Percentiles rank a stretch among this genome's conserved stretches.
Conservation (phyloP, 30 jellyfish, hydroid and myxozoan species). For the Chironex yamaguchii region DNA sequence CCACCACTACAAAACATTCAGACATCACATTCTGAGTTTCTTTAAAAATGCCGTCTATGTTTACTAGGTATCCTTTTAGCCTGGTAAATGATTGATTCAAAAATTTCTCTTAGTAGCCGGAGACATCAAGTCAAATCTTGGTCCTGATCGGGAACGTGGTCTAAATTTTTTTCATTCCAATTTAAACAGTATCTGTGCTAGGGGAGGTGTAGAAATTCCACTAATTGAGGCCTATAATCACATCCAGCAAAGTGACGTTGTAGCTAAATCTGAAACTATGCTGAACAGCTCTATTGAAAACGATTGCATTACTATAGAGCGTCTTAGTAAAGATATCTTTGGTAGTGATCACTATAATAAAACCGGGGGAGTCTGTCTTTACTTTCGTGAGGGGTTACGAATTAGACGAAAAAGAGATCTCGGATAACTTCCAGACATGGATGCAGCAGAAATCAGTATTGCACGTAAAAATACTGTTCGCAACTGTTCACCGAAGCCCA, state of each 20-base stretch:
- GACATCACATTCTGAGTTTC: no score
- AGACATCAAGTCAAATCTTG: conserved; percentile 49
- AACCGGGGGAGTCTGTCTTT: conserved; percentile 26
- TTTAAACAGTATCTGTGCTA: conserved; percentile 59
- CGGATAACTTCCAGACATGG: conserved; percentile 16
- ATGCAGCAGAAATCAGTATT: conserved; percentile 11
- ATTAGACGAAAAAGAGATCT: conserved; percentile 49
- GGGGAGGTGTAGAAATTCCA: conserved; percentile 33
- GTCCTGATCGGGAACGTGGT: conserved; percentile 4
- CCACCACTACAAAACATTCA: no score
- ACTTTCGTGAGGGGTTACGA: conserved; percentile 57
- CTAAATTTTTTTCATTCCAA: conserved; percentile 62
- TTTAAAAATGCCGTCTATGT: no score
- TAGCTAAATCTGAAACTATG: conserved; percentile 54
- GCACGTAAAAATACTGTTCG: conserved; percentile 32
- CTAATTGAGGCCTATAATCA: conserved; percentile 51
- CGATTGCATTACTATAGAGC: conserved; percentile 29
- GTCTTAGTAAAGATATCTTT: conserved; percentile 52
- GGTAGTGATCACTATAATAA: conserved; percentile 48
- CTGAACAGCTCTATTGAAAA: conserved; percentile 19
- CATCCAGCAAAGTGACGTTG: conserved; percentile 34
- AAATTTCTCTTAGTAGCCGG: conserved; percentile 35
- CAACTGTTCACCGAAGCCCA: conserved; percentile 46
- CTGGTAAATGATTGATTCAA: no score
- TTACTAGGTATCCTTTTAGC: no score